Conservation (phyloP, 2,113 vertebrate genomes). For the Larimichthys crocea region DNA sequence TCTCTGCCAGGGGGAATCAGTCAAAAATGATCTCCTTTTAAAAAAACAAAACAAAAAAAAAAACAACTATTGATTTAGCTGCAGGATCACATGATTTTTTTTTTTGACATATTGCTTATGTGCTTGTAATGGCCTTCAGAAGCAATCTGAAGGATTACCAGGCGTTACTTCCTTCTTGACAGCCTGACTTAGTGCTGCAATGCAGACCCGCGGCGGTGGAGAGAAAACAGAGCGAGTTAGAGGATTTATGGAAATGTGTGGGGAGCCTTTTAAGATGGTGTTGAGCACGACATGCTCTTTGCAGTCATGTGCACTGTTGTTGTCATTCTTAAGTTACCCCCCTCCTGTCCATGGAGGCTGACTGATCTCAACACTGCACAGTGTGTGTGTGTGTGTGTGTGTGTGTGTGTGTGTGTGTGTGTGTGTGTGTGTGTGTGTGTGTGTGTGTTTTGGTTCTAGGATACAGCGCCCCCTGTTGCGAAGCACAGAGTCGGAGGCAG, state of each 20-base stretch:
- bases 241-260: constrained; percentile 49
- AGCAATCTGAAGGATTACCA: constrained; percentile 33
- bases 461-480: constrained; percentile 76
- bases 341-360: constrained; percentile 39
- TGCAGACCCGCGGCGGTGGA: constrained; percentile 31
- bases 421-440: constrained; percentile 11
- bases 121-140: constrained; percentile 25
- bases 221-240: constrained; percentile 34
- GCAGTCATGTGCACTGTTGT: constrained; percentile 63
- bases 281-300: constrained; percentile 51
- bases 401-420: not conserved
- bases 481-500: constrained; percentile 74
- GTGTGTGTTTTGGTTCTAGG: constrained; percentile 51
- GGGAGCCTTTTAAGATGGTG: constrained; percentile 58
- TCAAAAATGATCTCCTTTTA: not conserved
- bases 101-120: constrained; percentile 17
- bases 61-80: constrained; percentile 30
- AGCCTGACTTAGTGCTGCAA: constrained; percentile 55
- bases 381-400: constrained; percentile 7
- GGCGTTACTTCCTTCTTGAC: constrained; percentile 23
- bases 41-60: too few relatives aligned
- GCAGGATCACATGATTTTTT: not conserved
- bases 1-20: not conserved
- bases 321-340: constrained; percentile 76
- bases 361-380: constrained; percentile 47